Base-by-base conservation (phyloP, 2,888 invertebrate species). In the Lissocephala sabroskyi region DNA sequence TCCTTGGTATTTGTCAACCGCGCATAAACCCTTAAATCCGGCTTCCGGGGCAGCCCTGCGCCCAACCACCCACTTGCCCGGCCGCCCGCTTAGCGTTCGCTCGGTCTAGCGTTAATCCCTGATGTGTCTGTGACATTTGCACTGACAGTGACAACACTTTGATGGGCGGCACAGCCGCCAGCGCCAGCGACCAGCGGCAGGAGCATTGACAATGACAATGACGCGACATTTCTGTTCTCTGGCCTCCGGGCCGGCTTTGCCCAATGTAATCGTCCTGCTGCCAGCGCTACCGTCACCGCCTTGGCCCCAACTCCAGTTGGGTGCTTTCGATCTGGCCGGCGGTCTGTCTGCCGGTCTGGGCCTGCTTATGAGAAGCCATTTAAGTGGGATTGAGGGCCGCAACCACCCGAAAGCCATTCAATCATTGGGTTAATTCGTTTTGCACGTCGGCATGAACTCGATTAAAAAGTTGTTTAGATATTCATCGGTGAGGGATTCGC, bases 101-200 rank as follows among this genome's bases (percentile, higher is more conserved):
- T n/a, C n/a, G 52, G 48, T 44, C 59, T 52, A 68, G 70, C 61
- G 73, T 76, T 81, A 82, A 82, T 83, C 83, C 82, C 79, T 80
- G 82, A 81, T 74, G 76, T 82, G 83, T 82, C 80, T 81, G 60
- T 81, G 83, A 73, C 78, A 79, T 78, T 78, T 64, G 76, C 81
- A 78, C 79, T 81, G 82, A 81, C 81, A 82, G 79, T 83, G 82
- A 82, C 83, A 83, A 81, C 79, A 81, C 83, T 82, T 83, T 82
- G 82, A 82, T 82, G 82, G 74, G 70, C 36, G 55, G n/a, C 65
- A 52, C 13, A 35, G 30, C 30, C 9, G 39, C 32, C 49, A 42
- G 35, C 40, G 16, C 46, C 41, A 41, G 41, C 19, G 54, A 46
- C 49, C 60, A 51, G 55, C 49, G 56, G 49, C 48, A 33, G 26